Percentiles rank a stretch among this genome's conserved stretches.
phyloP scores from a whole-genome alignment of 2,888 invertebrate genomes.

The Plebejus argus region DNA sequence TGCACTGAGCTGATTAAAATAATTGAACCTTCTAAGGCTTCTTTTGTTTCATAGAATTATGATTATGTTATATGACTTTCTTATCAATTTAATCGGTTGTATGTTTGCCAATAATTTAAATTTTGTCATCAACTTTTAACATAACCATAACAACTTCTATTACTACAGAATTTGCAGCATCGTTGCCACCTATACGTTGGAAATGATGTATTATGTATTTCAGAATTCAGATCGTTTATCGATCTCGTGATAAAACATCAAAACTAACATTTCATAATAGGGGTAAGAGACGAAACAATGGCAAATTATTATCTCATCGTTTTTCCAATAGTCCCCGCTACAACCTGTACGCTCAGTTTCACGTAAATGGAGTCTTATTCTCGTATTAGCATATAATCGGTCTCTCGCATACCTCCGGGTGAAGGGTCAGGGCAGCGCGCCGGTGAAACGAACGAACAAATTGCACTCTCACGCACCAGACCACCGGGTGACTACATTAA shows the following conservation, averaged over 20 bases:
- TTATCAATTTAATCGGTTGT: neutral
- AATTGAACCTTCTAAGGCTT: neutral
- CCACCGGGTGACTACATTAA: conserved; percentile 47
- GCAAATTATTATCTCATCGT: conserved; percentile 17
- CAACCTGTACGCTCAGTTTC: conserved; percentile 48
- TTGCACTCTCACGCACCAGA: conserved; percentile 63
- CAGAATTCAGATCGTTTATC: neutral
- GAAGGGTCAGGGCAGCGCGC: conserved; percentile 54
- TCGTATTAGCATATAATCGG: conserved; percentile 69
- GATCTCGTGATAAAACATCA: conserved; percentile 6
- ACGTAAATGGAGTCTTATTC: conserved; percentile 55
- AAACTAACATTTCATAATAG: neutral
- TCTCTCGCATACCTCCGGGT: conserved; percentile 49
- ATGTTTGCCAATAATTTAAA: neutral
- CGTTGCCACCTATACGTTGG: neutral
- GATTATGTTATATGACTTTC: neutral
- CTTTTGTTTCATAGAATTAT: neutral
- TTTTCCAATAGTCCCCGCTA: conserved; percentile 36
- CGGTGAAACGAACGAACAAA: conserved; percentile 56
- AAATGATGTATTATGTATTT: neutral
- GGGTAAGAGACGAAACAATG: conserved; percentile 8
- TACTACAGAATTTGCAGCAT: neutral
- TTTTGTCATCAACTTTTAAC: neutral
- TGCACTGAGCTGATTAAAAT: neutral
- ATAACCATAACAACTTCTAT: neutral